Evolutionary conservation across 2,797 vertebrate genomes (phyloP), one percentile per base, ranked within the genome.

Genomic region (Amniataba percoides): DNA sequence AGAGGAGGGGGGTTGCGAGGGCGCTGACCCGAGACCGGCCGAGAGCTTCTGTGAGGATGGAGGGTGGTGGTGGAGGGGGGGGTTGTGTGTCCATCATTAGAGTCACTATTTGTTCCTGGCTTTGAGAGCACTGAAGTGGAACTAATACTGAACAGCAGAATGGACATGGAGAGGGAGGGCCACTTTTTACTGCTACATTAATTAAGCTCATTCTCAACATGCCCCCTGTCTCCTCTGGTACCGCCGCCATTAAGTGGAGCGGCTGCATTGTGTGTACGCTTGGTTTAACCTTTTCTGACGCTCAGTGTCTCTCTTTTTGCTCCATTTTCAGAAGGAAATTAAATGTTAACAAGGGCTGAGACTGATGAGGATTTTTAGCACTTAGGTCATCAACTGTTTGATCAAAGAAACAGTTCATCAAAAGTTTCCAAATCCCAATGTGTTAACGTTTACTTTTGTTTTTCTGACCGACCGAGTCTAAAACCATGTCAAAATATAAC

Each of bases 111-210:
- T 95, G 94, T 92, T 94, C 87, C 84, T 72, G 78, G 82, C 93
- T 94, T 70, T 82, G 89, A 83, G 92, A 71, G 86, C 93, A 73
- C 90, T 82, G 55, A 85, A 88, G 95, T 92, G 81, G 95, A 96
- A 96, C 96, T 96, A 95, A 97, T 96, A 93, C 92, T 90, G 90
- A 87, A 68, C 80, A 90, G 71, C 91, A 92, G 91, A 92, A 87
- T 67, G 93, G 94, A 95, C 92, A 88, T 78, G 87, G 87, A 89
- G 94, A 95, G 93, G 93, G 92, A 95, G 94, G 93, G 92, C 84
- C 93, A 67, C 94, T 90, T 90, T 96, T 96, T 96, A 95, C 92
- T 95, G 95, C 93, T 95, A 96, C 95, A 96, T 97, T 96, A 96
- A 97, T 97, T 96, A 96, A 96, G 92, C 94, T 93, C 91, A 91